Base-by-base conservation (phyloP, 2,113 vertebrate genomes). In the Pteruthius melanotis region DNA sequence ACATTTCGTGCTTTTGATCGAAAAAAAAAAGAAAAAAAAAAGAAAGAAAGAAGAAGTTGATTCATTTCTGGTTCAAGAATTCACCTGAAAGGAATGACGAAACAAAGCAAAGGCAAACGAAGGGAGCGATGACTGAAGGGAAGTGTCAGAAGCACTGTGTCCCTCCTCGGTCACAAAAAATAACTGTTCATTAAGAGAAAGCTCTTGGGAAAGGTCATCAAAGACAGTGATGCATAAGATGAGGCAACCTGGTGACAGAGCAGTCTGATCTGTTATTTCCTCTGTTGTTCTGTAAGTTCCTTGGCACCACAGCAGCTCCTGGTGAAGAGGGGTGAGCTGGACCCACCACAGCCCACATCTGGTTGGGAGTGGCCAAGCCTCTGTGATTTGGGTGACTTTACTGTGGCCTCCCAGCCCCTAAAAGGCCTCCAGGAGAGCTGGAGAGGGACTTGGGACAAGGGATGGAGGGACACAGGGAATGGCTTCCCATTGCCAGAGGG, bases 41-140 rank as follows among this genome's bases (percentile, higher is more conserved):
- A 42, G 12, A 69, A 59, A 17, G 28, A 6, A 13, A 27, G 4
- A 35, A 45, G 4, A 15, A 20, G 30, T 75, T 70, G 80, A 89
- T 80, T 94, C 65, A 52, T 96, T 96, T 95, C 76, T 95, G 80
- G 86, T 94, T 96, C 80, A 82, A 82, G 40, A 45, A 39, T 49
- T 84, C 81, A 95, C 94, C 93, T 95, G 87, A 94, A 95, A 94
- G 89, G 47, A 93, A 66, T 2, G 81, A 19, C 42, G 50, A 61
- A 64, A 54, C 63, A 65, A 63, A 93, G 57, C 31, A 31, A 35
- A 90, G 57, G 2, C 56, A 76, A 91, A 39, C 22, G 45, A 76
- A 68, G 83, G 81, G 24, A 89, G 16, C 2, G 6, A 1, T 82
- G 89, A 81, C 1, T 1, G 77, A 93, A 49, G 50, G 45, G 44